Evolutionary conservation across 2,113 vertebrate genomes (phyloP).

Genomic region (Pollachius pollachius): DNA sequence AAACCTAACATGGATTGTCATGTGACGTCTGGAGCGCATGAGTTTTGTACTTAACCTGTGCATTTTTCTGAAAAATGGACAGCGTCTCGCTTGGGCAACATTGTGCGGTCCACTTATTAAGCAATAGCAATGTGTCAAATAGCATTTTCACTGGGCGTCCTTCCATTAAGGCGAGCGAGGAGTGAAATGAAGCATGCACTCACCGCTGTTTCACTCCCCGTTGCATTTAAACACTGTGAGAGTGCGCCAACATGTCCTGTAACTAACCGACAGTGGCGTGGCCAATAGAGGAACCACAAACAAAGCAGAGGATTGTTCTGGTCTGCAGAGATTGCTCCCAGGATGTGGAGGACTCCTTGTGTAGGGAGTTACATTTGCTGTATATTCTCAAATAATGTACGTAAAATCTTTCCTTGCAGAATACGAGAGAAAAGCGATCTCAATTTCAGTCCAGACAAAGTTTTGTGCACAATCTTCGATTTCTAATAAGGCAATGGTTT

Average conservation of each 20-base stretch:
- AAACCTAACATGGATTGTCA: too few species aligned
- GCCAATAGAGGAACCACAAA: neutral
- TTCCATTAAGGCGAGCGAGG: constrained; percentile 43
- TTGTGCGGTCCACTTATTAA: constrained; percentile 39
- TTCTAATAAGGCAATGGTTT: too few species aligned
- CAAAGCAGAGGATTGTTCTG: neutral
- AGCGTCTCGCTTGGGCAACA: constrained; percentile 20
- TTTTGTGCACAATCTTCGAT: too few species aligned
- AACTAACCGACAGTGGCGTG: neutral
- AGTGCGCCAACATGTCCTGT: constrained; percentile 21
- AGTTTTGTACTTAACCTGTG: neutral
- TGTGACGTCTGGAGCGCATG: too few species aligned
- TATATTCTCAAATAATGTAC: too few species aligned
- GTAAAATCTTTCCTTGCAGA: too few species aligned
- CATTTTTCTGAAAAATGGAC: constrained; percentile 5
- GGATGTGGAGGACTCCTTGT: too few species aligned
- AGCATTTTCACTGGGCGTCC: constrained; percentile 18
- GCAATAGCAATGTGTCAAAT: constrained; percentile 21
- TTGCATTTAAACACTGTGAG: constrained; percentile 35
- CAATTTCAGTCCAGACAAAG: too few species aligned
- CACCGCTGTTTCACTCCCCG: constrained; percentile 27
- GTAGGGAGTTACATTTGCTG: too few species aligned
- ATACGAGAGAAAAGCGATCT: too few species aligned
- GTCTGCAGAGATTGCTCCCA: too few species aligned
- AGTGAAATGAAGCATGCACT: constrained; percentile 36